Evolutionary conservation across 1,140 invertebrate genomes (phyloP).

Genomic region (Mya arenaria): DNA sequence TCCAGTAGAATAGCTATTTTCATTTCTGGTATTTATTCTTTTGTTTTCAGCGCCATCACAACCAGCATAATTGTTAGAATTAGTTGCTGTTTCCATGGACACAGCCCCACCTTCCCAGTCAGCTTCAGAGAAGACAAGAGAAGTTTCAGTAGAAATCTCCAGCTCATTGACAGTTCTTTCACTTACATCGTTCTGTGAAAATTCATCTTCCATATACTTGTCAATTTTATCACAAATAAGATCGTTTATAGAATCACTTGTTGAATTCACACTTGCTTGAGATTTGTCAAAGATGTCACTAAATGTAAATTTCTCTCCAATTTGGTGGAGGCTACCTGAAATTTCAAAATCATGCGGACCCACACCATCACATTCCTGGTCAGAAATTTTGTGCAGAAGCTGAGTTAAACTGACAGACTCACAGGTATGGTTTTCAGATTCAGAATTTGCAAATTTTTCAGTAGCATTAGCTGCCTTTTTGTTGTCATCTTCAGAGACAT

Average conservation of each 20-base stretch:
- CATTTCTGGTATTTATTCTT: not conserved
- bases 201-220: not conserved
- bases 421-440: not conserved
- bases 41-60: not conserved
- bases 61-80: too few relatives aligned
- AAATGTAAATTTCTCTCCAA: not conserved
- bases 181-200: not conserved
- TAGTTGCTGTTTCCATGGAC: not conserved
- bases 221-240: not conserved
- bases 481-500: not conserved
- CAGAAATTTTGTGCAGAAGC: not conserved
- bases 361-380: not conserved
- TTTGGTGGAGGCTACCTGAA: not conserved
- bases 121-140: not conserved
- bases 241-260: not conserved
- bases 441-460: too few relatives aligned
- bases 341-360: not conserved
- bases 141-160: not conserved
- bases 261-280: not conserved
- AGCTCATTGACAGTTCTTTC: not conserved
- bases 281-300: not conserved
- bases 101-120: not conserved
- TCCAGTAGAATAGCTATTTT: not conserved
- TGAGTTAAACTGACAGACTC: not conserved
- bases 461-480: not conserved